Evolutionary conservation across 1,140 invertebrate genomes (phyloP).

Genomic region (Coenobita brevimanus): DNA sequence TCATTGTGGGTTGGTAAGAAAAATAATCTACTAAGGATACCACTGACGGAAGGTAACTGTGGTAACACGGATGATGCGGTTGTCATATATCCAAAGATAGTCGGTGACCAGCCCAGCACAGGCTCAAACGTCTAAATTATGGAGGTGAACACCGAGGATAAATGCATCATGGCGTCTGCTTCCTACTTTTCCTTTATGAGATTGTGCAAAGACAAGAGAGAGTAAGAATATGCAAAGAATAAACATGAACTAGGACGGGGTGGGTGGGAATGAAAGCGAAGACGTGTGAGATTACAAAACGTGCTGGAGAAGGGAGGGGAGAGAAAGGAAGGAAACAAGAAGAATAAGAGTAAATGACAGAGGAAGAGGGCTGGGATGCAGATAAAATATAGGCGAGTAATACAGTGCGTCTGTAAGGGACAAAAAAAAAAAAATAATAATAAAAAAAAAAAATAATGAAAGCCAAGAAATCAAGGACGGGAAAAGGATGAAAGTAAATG

Average conservation of each 20-base stretch:
- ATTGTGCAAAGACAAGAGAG: background rate
- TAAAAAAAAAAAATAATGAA: background rate
- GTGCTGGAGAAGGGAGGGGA: background rate
- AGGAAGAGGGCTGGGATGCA: no score
- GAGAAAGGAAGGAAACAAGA: constrained; percentile 20
- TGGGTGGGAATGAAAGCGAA: background rate
- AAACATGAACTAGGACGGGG: background rate
- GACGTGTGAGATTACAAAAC: background rate
- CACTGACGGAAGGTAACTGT: no score
- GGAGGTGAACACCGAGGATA: no score
- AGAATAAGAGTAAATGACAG: background rate
- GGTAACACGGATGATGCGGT: no score
- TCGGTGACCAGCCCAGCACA: no score
- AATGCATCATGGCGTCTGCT: no score
- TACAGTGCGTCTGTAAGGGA: background rate
- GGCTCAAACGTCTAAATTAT: no score
- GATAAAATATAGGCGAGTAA: background rate
- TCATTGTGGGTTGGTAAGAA: no score
- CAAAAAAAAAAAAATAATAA: background rate
- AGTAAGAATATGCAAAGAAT: background rate
- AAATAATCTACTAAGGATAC: no score
- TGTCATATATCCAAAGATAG: no score
- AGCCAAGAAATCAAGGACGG: background rate
- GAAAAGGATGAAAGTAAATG: background rate
- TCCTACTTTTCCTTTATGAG: no score